Evolutionary conservation across 2,113 vertebrate species (phyloP).

Genomic region (Chaetodon trifascialis): DNA sequence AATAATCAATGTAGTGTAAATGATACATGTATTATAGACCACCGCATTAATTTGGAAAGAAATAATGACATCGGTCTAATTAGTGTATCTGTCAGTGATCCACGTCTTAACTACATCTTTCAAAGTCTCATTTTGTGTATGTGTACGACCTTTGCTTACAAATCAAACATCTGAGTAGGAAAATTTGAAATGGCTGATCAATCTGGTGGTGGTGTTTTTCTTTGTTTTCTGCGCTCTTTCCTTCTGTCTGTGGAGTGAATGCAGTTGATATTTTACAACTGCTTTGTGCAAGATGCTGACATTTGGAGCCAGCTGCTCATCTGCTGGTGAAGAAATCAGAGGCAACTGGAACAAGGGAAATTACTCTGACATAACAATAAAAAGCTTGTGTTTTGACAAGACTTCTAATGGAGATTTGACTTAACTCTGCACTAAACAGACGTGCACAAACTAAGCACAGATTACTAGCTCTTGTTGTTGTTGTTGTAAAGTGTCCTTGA

Average conservation of each 20-base stretch:
- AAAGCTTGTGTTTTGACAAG: conserved; percentile 40
- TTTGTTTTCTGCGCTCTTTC: neutral
- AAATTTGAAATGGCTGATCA: neutral
- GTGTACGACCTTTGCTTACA: neutral
- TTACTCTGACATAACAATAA: conserved; percentile 10
- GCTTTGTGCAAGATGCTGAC: neutral
- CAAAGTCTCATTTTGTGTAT: neutral
- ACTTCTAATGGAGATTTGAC: conserved; percentile 17
- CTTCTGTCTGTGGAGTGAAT: neutral
- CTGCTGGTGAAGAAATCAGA: neutral
- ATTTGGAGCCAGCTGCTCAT: conserved; percentile 21
- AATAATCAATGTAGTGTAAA: conserved; percentile 18
- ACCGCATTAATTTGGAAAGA: neutral
- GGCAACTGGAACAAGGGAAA: conserved; percentile 18
- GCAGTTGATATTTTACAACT: neutral
- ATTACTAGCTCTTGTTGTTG: too few species aligned
- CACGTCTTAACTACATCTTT: neutral
- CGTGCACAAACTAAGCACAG: conserved; percentile 4
- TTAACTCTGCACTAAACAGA: conserved; percentile 23
- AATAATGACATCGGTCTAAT: neutral
- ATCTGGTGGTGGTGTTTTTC: too few species aligned
- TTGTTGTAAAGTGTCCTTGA: too few species aligned
- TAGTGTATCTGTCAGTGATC: neutral
- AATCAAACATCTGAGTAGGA: neutral
- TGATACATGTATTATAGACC: neutral